Percentiles rank a stretch among this genome's conserved stretches.
These are phyloP conservation scores for Nephila pilipes DNA, from an alignment of 1,140 invertebrate genomes.

Conservation along the genomic window DNA sequence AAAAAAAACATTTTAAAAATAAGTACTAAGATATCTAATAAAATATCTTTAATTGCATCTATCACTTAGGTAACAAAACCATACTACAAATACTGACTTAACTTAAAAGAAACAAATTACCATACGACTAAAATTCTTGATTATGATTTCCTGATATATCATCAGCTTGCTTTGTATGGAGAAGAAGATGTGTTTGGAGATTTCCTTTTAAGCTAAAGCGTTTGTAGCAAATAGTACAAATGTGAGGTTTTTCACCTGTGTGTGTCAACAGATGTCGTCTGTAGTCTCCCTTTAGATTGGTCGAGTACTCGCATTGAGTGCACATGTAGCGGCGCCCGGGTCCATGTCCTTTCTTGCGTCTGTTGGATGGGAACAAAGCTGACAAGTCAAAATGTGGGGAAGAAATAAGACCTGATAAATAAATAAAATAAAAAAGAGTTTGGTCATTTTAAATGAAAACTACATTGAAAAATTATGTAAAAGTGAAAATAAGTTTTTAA, in stretches of 20 bases:
- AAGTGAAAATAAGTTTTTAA: no score
- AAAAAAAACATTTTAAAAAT: no score
- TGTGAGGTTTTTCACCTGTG: conserved; percentile 93
- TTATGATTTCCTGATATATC: not conserved
- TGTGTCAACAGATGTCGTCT: conserved; percentile 92
- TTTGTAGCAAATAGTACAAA: conserved; percentile 94
- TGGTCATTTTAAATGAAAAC: not conserved
- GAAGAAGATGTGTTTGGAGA: conserved; percentile 87
- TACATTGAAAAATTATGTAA: no score
- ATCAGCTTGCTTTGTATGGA: conserved; percentile 82
- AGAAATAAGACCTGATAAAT: not conserved
- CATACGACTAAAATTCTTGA: no score
- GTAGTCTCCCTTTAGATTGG: conserved; percentile 83
- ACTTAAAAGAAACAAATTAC: no score
- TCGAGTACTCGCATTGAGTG: conserved; percentile 19
- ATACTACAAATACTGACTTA: no score
- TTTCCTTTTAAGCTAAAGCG: conserved; percentile 88
- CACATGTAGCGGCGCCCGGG: not conserved
- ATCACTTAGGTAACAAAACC: no score
- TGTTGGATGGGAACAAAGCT: not conserved
- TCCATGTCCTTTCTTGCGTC: not conserved
- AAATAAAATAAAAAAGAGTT: not conserved
- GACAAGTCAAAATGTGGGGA: not conserved
- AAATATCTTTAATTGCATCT: no score
- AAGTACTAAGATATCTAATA: no score